A percentile compares a stretch with the other conserved stretches of the same genome.
Evolutionary conservation across 2,113 vertebrate species (phyloP).

Genomic region (Pycnonotus jocosus): DNA sequence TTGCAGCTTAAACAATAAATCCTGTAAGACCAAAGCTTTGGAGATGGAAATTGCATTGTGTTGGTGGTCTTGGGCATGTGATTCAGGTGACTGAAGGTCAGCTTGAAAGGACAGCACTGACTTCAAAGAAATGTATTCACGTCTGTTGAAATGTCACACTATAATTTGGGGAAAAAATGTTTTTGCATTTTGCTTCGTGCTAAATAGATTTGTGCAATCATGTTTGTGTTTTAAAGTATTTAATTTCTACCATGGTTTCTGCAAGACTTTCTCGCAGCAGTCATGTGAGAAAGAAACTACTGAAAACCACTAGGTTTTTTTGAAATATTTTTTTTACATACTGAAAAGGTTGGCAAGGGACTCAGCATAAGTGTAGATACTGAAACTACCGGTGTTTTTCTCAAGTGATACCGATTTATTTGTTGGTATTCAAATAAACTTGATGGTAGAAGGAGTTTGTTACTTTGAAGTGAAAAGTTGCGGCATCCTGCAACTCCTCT

Average conservation of each 20-base stretch:
- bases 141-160: background rate
- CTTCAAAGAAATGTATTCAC: background rate
- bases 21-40: background rate
- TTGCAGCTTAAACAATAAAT: constrained; percentile 24
- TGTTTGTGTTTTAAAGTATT: background rate
- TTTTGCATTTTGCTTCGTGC: background rate
- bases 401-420: background rate
- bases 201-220: background rate
- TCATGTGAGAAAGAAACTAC: background rate
- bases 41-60: background rate
- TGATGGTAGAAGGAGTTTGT: background rate
- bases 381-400: background rate
- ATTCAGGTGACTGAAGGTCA: background rate
- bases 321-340: background rate
- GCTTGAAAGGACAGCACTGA: background rate
- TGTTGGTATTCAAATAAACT: background rate
- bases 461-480: background rate
- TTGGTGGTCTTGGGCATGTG: background rate
- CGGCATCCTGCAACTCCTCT: background rate
- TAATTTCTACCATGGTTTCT: background rate
- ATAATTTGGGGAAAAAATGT: background rate
- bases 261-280: background rate
- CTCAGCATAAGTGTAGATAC: background rate
- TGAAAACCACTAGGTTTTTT: background rate
- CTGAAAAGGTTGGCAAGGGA: background rate